Evolutionary conservation across 2,113 vertebrate genomes (phyloP), one percentile per base, ranked within the genome.

Genomic region (Speoplatyrhinus poulsoni): DNA sequence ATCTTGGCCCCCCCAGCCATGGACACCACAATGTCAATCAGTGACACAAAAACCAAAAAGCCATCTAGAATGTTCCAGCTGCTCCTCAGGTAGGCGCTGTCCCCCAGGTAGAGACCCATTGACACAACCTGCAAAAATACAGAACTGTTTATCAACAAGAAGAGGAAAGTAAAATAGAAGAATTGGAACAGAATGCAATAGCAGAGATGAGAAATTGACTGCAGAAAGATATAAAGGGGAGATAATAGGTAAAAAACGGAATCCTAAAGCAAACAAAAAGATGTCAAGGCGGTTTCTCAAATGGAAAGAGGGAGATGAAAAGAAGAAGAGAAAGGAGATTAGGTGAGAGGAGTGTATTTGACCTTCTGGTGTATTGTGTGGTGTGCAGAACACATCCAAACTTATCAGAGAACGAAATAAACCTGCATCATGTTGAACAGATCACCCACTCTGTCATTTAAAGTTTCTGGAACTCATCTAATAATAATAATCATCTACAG

Each of bases 31-130:
- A 90, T 90, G 73, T 91, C 90, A 15, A 81, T 85, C 19, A 91
- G 64, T 32, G 90, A 91, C 67, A 91, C 88, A 0, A 90, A 90
- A 2, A 91, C 90, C 67, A 91, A 77, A 77, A 91, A 91, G 1
- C 90, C 90, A 5, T 91, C 90, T 0, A 91, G 76, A 6, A 91
- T 83, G 79, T 91, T 91, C 90, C 90, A 91, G 82, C 90, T 91
- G 82, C 88, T 91, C 73, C 83, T 75, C 12, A 91, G 85, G 50
- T 91, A 90, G 32, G 88, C 86, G 12, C 26, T 82, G 41, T 88
- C 82, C 8, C 90, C 90, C 48, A 91, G 54, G 65, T 91, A 90
- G 65, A 91, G 82, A 62, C 89, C 88, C 87, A 88, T 85, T 56
- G 79, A 84, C 76, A 85, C 89, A 78, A 91, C 88, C 86, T 90